Base-by-base conservation (phyloP, 2,888 invertebrate species). In the Heliconius ismenius region DNA sequence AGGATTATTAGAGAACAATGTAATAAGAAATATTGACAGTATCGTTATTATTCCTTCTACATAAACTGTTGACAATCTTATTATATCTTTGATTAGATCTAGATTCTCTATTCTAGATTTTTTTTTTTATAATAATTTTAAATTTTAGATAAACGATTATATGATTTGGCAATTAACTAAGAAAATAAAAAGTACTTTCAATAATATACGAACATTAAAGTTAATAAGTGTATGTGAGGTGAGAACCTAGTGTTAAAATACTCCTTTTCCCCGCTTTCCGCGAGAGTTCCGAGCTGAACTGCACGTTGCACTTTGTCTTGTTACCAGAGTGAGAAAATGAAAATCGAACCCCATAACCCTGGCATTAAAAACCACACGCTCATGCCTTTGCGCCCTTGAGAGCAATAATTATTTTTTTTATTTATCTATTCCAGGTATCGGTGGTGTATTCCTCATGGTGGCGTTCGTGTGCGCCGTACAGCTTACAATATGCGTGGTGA, bases 391-490 rank as follows among this genome's bases (percentile, higher is more conserved):
- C n/a, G n/a, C n/a, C n/a, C 58, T 3, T n/a, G 58, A n/a, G n/a
- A 58, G n/a, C 10, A 18, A 62, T 62, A 1, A 15, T 6, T n/a
- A n/a, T n/a, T n/a, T 62, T 24, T 28, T 26, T 26, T 26, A 62
- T 26, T 15, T 28, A 28, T 58, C 32, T 28, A 26, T 86, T 87
- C 28, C 89, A 95, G 95, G 95, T 80, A 96, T 96, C 79, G 96
- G 96, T 49, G 95, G 96, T 9, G 95, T 98, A 62, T 98, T 98
- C 91, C 96, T 98, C 80, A 90, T 97, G 78, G 96, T 98, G 69
- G 98, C 98, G 62, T 95, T 97, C 81, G 96, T 98, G 60, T 98
- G 98, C 85, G 95, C 98, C 24, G 95, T 97, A 67, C 98, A 98
- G 91, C 94, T 98, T 81, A 95, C 97, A 77, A 97, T 97, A 91